Conservation (phyloP, 1,140 invertebrate species). For the Atopsyche davidsoni region DNA sequence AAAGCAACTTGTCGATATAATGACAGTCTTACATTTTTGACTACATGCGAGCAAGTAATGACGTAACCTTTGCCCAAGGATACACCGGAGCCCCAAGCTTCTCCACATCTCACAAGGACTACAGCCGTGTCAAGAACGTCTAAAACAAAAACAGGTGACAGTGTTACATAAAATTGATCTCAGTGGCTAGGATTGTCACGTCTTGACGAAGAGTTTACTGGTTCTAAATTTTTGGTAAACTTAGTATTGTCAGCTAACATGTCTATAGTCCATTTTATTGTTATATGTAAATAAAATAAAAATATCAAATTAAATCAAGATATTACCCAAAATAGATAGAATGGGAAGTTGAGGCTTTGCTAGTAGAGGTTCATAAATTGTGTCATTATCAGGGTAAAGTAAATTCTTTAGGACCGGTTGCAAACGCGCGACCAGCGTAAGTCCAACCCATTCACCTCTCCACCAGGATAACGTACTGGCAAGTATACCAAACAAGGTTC, state of each 20-base stretch:
- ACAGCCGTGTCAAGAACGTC: slow-evolving; percentile 43
- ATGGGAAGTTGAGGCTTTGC: too few species aligned
- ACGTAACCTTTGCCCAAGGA: slow-evolving; percentile 46
- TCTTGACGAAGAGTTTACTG: too few species aligned
- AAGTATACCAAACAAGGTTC: slow-evolving; percentile 47
- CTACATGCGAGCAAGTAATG: slow-evolving; percentile 53
- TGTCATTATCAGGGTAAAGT: too few species aligned
- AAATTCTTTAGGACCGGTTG: slow-evolving; percentile 38
- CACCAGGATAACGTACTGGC: slow-evolving; percentile 55
- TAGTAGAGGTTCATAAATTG: too few species aligned
- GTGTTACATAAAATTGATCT: too few species aligned
- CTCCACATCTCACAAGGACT: slow-evolving; percentile 48
- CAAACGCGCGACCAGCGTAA: slow-evolving; percentile 51
- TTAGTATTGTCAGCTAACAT: too few species aligned
- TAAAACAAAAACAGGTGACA: slow-evolving; percentile 27
- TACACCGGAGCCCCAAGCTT: slow-evolving; percentile 51
- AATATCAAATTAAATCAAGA: too few species aligned
- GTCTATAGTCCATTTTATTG: too few species aligned
- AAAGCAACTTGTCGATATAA: background rate
- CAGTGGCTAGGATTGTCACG: too few species aligned
- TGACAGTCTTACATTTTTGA: slow-evolving; percentile 42
- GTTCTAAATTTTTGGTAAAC: too few species aligned
- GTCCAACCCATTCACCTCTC: slow-evolving; percentile 55
- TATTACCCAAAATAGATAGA: too few species aligned
- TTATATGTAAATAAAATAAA: too few species aligned